Conservation (phyloP, 2,113 vertebrate genomes). For the Prietella phreatophila region DNA sequence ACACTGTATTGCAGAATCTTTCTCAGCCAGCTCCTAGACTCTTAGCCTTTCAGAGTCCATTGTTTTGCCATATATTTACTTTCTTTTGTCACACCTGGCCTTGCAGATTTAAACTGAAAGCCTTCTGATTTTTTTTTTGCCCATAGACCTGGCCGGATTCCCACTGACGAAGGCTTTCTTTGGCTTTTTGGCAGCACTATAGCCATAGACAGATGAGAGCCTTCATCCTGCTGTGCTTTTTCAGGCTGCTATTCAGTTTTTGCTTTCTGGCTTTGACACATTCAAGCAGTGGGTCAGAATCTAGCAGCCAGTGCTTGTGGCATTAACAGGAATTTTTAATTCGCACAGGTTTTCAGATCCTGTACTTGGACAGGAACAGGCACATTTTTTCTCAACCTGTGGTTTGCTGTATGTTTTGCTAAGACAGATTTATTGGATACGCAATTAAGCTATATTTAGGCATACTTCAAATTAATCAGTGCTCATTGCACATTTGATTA, state of each 20-base stretch:
- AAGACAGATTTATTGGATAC: background rate
- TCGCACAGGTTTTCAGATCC: background rate
- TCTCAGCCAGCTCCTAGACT: background rate
- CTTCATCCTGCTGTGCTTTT: conserved; percentile 10
- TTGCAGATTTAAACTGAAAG: background rate
- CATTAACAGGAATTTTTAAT: conserved; percentile 16
- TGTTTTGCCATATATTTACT: conserved; percentile 24
- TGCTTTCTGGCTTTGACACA: conserved; percentile 17
- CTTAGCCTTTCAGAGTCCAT: background rate
- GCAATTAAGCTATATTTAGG: background rate
- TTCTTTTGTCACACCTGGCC: background rate
- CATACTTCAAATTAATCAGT: background rate
- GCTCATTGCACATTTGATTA: background rate
- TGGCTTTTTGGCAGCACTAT: background rate
- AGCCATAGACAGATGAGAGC: background rate
- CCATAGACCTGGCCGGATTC: background rate
- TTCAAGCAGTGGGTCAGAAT: conserved; percentile 1
- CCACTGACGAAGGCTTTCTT: background rate
- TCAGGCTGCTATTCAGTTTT: background rate
- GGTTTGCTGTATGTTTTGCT: background rate
- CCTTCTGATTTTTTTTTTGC: conserved; percentile 19
- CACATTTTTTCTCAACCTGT: background rate
- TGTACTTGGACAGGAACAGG: background rate
- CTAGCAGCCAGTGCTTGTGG: background rate
- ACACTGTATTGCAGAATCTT: conserved; percentile 12